Conservation (phyloP, 1,140 invertebrate genomes). For the Atta texana region DNA sequence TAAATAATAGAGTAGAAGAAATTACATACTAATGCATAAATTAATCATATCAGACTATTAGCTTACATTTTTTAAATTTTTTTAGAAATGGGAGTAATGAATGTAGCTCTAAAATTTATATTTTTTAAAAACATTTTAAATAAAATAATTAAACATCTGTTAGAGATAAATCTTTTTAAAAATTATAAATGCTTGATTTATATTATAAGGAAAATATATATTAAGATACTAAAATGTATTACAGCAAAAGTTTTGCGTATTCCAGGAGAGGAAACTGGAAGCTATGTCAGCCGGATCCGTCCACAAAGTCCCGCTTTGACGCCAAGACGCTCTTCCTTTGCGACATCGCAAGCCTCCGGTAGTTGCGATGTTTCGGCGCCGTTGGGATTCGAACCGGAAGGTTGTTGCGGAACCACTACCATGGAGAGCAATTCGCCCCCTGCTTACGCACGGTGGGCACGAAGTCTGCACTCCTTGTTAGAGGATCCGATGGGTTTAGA, state of each 20-base stretch:
- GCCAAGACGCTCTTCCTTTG: slow-evolving; percentile 84
- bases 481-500: slow-evolving; percentile 94
- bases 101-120: neutral
- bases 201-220: neutral
- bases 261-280: slow-evolving; percentile 86
- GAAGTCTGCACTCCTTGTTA: slow-evolving; percentile 92
- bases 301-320: slow-evolving; percentile 85
- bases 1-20: slow-evolving; percentile 22
- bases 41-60: neutral
- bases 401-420: slow-evolving; percentile 84
- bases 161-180: neutral
- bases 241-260: neutral
- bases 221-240: slow-evolving; percentile 18
- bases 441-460: slow-evolving; percentile 94
- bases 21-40: neutral
- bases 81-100: neutral
- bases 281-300: slow-evolving; percentile 81
- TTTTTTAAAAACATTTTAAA: slow-evolving; percentile 4
- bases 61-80: neutral
- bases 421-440: slow-evolving; percentile 89
- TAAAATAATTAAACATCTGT: slow-evolving; percentile 2
- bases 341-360: slow-evolving; percentile 75
- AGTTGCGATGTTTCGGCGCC: slow-evolving; percentile 86
- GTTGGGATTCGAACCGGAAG: slow-evolving; percentile 87
- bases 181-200: neutral